These are phyloP conservation scores for Euborellia annulipes DNA, from an alignment of 1,140 invertebrate species.

Conservation along the genomic window DNA sequence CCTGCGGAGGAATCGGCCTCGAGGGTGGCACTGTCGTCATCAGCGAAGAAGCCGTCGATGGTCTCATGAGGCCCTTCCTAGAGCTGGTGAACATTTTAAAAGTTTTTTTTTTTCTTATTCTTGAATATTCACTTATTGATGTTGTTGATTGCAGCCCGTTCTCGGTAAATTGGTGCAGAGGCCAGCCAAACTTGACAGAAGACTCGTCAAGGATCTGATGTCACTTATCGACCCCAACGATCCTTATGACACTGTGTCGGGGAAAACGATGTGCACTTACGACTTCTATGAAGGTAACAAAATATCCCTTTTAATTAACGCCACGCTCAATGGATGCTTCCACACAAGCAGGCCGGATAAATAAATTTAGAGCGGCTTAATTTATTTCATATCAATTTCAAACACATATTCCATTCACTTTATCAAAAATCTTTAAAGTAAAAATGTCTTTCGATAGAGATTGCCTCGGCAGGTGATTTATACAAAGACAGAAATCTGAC, in stretches of 20 bases:
- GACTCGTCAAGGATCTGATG: constrained; percentile 61
- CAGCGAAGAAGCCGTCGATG: constrained; percentile 50
- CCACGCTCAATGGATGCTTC: too few relatives aligned
- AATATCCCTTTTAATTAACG: not conserved
- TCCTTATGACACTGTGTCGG: constrained; percentile 70
- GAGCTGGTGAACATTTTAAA: constrained; percentile 35
- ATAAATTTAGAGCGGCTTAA: too few relatives aligned
- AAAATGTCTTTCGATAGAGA: too few relatives aligned
- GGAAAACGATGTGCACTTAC: constrained; percentile 89
- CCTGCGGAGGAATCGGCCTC: constrained; percentile 59
- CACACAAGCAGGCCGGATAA: too few relatives aligned
- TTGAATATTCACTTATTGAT: not conserved
- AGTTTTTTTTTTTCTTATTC: constrained; percentile 1
- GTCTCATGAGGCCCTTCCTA: constrained; percentile 42
- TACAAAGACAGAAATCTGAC: too few relatives aligned
- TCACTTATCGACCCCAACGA: constrained; percentile 54
- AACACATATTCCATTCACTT: too few relatives aligned
- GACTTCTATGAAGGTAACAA: constrained; percentile 93
- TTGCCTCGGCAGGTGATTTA: too few relatives aligned
- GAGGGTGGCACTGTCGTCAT: constrained; percentile 58
- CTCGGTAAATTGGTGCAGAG: constrained; percentile 71
- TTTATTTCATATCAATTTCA: too few relatives aligned
- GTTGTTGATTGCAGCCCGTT: constrained; percentile 48
- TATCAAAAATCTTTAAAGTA: too few relatives aligned
- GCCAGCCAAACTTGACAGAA: constrained; percentile 65